phyloP scores from a whole-genome alignment of 2,888 invertebrate species.

The Drosophila ezoana region DNA sequence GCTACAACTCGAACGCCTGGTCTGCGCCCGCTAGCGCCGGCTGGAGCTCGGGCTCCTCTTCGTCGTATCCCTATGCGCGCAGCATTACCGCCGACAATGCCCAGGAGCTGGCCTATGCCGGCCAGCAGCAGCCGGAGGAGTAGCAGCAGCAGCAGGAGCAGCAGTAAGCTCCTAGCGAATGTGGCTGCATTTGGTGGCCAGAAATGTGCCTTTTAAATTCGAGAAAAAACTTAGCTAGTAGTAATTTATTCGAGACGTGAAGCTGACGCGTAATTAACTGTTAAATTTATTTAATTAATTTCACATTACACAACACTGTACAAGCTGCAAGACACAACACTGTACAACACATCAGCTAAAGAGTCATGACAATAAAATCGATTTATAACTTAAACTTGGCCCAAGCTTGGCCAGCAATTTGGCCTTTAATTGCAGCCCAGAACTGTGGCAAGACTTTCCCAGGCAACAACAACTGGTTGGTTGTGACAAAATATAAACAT shows the following conservation, averaged over 20 bases:
- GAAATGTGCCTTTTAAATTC: slow-evolving; percentile 81
- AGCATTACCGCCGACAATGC: slow-evolving; percentile 87
- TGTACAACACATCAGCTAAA: slow-evolving; percentile 42
- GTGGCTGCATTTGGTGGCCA: slow-evolving; percentile 43
- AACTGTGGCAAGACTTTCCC: slow-evolving; percentile 56
- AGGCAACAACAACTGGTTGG: slow-evolving; percentile 44
- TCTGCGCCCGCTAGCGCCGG: slow-evolving; percentile 70
- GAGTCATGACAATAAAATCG: slow-evolving; percentile 69
- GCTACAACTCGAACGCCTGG: slow-evolving; percentile 74
- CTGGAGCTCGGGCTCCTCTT: slow-evolving; percentile 79
- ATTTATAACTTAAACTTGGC: slow-evolving; percentile 34
- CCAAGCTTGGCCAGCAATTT: not conserved
- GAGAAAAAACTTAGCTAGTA: slow-evolving; percentile 69
- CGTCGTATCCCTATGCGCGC: slow-evolving; percentile 86
- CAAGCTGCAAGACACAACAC: not conserved
- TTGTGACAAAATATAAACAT: slow-evolving; percentile 30
- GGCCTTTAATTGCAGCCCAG: not conserved
- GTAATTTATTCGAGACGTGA: slow-evolving; percentile 79
- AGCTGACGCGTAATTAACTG: slow-evolving; percentile 56
- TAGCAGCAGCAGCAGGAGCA: slow-evolving; percentile 22
- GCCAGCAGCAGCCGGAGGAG: slow-evolving; percentile 85
- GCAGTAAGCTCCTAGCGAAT: slow-evolving; percentile 33
- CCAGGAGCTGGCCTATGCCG: slow-evolving; percentile 90
- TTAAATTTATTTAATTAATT: slow-evolving; percentile 38
- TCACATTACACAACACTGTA: slow-evolving; percentile 28